phyloP scores from a whole-genome alignment of 2,113 vertebrate genomes.

The Actenoides lindsayi region DNA sequence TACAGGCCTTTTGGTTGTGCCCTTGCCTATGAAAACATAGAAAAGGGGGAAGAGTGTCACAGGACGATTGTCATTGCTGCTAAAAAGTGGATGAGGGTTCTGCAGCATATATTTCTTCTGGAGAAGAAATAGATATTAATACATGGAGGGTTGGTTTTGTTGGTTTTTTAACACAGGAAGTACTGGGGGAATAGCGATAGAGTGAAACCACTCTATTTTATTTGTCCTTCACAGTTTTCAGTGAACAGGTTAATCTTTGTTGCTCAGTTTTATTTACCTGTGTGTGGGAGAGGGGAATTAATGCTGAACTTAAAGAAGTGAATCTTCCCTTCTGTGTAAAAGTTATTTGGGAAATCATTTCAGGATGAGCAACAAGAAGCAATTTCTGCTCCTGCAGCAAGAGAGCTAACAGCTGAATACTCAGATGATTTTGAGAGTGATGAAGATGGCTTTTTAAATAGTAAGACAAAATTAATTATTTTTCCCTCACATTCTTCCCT shows the following conservation, averaged over 20 bases:
- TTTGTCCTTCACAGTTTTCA: neutral
- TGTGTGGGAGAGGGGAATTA: neutral
- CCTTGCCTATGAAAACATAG: rapidly evolving
- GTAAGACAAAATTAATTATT: neutral
- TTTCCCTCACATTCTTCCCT: neutral
- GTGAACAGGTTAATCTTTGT: neutral
- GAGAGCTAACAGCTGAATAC: slow-evolving; percentile 72
- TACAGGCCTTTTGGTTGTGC: rapidly evolving
- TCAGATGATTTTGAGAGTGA: slow-evolving; percentile 86
- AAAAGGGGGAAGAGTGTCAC: neutral
- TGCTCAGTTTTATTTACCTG: neutral
- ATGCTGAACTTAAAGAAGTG: neutral
- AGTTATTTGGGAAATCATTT: slow-evolving; percentile 51
- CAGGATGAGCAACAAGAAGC: slow-evolving; percentile 85
- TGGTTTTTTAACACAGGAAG: neutral
- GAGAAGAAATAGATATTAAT: neutral
- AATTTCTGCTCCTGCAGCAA: slow-evolving; percentile 74
- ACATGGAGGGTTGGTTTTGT: rapidly evolving
- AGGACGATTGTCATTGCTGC: rapidly evolving
- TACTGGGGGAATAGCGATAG: neutral
- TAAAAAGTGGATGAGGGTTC: neutral
- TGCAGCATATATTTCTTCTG: rapidly evolving
- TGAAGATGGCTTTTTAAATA: slow-evolving; percentile 65
- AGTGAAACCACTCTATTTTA: neutral
- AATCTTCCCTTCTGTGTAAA: neutral